Base-by-base conservation (phyloP, 2,888 invertebrate genomes). In the Chrysodeixis includens region DNA sequence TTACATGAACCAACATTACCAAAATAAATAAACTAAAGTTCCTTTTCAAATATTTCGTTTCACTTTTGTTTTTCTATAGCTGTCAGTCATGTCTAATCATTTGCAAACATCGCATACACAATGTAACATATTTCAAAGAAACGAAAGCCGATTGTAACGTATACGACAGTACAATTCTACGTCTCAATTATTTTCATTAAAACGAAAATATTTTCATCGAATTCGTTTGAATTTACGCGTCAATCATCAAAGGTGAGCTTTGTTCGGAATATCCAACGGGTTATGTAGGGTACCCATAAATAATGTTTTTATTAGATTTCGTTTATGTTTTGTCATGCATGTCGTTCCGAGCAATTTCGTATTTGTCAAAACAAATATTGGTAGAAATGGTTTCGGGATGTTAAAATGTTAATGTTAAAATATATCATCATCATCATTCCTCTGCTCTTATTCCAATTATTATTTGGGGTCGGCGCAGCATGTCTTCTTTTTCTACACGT, bases 301-400 rank as follows among this genome's bases (percentile, higher is more conserved):
- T 62, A 58, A 59, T 46, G 56, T 30, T 67, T 69, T 54, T 66
- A 67, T 77, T 73, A 54, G 60, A 59, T 67, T 59, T 61, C 40
- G n/a, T n/a, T 63, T 77, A 44, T 40, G 44, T 14, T 26, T 46
- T 22, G 16, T 56, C 61, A 59, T 68, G 61, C 60, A 61, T 78
- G 57, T n/a, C 2, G 22, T 56, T 16, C 9, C 20, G 49, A 52
- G 30, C 4, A 22, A 56, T 57, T 57, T 60, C 40, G 46, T 51
- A 55, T 65, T 51, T 54, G 60, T 22, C 20, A 12, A n/a, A 20
- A 8, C 9, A 14, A 49, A 0, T 30, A 55, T 53, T 76, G 35
- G 46, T 18, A 20, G 1, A 10, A 12, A 12, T 7, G n/a, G 5
- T 54, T 54, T 35, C 12, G 20, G 2, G 5, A 55, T 55, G 40